A percentile compares a stretch with the other conserved stretches of the same genome.
Evolutionary conservation across 2,888 invertebrate species (phyloP).

Genomic region (Reticulitermes lucifugus): DNA sequence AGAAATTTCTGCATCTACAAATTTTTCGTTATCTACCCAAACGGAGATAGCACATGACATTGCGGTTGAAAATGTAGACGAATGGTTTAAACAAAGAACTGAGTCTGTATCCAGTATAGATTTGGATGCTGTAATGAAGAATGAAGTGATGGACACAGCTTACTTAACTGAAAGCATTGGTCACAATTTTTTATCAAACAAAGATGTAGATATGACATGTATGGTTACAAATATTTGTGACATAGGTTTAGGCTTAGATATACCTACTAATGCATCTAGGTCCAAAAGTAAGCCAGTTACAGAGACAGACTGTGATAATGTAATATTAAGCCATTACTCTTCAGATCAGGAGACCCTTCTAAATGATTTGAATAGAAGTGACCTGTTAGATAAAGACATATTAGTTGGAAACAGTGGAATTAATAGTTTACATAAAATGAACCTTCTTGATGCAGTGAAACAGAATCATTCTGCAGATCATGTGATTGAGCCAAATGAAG

Average conservation of each 20-base stretch:
- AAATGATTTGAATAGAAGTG: constrained; percentile 42
- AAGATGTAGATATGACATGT: constrained; percentile 50
- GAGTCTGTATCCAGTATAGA: constrained; percentile 59
- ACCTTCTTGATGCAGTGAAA: neutral
- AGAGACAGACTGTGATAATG: constrained; percentile 42
- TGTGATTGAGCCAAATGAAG: constrained; percentile 23
- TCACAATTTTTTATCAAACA: constrained; percentile 49
- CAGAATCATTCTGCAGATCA: neutral
- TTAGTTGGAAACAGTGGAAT: constrained; percentile 36
- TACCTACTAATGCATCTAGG: constrained; percentile 37
- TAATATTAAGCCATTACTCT: constrained; percentile 38
- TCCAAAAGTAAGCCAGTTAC: constrained; percentile 31
- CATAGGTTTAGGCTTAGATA: constrained; percentile 46
- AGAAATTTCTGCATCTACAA: constrained; percentile 33
- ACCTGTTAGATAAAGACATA: constrained; percentile 43
- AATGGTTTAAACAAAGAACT: constrained; percentile 60
- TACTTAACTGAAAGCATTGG: constrained; percentile 47
- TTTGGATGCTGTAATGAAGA: constrained; percentile 57
- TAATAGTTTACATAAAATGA: constrained; percentile 12
- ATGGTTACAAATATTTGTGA: constrained; percentile 50
- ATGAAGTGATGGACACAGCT: constrained; percentile 44
- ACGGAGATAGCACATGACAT: constrained; percentile 44
- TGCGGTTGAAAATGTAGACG: constrained; percentile 58
- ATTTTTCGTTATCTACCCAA: constrained; percentile 36
- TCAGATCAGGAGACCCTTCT: constrained; percentile 47